phyloP scores from a whole-genome alignment of 2,113 vertebrate species.

The Camelus dromedarius region DNA sequence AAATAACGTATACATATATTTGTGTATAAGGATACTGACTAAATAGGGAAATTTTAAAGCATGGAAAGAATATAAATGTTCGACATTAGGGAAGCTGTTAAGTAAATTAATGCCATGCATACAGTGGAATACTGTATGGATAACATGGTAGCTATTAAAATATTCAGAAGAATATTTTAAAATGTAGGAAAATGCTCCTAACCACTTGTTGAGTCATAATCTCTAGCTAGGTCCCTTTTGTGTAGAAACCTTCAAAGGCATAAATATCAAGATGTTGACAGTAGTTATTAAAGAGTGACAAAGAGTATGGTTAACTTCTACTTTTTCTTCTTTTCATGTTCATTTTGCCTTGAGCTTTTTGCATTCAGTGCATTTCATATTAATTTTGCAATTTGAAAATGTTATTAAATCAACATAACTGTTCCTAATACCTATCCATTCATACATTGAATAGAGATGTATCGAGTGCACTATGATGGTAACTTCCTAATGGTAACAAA shows the following conservation, averaged over 20 bases:
- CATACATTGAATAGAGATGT: neutral
- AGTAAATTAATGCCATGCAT: neutral
- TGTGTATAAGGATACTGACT: neutral
- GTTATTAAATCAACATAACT: neutral
- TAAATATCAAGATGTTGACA: neutral
- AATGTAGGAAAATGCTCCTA: neutral
- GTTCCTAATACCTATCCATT: neutral
- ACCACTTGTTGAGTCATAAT: neutral
- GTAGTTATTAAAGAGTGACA: neutral
- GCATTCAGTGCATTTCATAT: neutral
- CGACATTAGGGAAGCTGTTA: neutral
- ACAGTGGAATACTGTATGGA: neutral
- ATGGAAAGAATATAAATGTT: neutral
- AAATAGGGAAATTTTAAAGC: neutral
- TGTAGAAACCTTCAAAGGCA: neutral
- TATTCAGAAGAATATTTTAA: neutral
- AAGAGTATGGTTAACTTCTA: neutral
- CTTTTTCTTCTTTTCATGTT: neutral
- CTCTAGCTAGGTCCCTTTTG: neutral
- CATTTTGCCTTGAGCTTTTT: neutral
- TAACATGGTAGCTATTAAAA: neutral
- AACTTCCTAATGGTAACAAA: neutral
- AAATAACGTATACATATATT: conserved; percentile 28
- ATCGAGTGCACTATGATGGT: rapidly evolving
- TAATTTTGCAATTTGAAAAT: neutral